Conservation (phyloP, 2,113 vertebrate genomes). For the Parus major region DNA sequence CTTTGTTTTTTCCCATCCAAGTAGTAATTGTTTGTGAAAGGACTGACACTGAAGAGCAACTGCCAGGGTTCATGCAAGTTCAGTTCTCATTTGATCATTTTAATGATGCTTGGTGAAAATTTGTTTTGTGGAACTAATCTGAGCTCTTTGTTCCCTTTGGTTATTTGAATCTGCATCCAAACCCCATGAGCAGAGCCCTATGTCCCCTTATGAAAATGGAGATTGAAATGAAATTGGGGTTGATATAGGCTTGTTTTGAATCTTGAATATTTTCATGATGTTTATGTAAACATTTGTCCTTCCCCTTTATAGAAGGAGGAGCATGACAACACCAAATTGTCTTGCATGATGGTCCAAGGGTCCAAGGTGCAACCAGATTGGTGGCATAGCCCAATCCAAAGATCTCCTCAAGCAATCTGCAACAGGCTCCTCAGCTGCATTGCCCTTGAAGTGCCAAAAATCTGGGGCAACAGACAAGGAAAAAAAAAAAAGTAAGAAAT, state of each 20-base stretch:
- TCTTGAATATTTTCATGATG: neutral
- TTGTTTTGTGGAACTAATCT: slow-evolving; percentile 12
- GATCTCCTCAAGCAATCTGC: neutral
- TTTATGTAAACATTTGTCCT: neutral
- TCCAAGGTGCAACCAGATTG: neutral
- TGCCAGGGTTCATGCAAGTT: slow-evolving; percentile 33
- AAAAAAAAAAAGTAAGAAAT: neutral
- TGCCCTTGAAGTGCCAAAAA: neutral
- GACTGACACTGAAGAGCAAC: slow-evolving; percentile 15
- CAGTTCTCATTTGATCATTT: slow-evolving; percentile 32
- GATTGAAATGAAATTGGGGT: neutral
- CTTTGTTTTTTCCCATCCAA: neutral
- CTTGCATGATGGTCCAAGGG: neutral
- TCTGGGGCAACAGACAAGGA: neutral
- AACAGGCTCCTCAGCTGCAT: neutral
- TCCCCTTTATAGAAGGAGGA: neutral
- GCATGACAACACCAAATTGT: neutral
- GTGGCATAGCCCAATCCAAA: neutral
- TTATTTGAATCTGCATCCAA: neutral
- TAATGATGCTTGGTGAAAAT: slow-evolving; percentile 23
- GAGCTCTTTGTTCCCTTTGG: slow-evolving; percentile 5
- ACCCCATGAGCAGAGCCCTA: neutral
- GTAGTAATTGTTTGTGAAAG: slow-evolving; percentile 23
- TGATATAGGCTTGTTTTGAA: neutral
- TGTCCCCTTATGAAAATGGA: neutral